Evolutionary conservation across 2,113 vertebrate genomes (phyloP).

Genomic region (Planiliza haematocheilus): DNA sequence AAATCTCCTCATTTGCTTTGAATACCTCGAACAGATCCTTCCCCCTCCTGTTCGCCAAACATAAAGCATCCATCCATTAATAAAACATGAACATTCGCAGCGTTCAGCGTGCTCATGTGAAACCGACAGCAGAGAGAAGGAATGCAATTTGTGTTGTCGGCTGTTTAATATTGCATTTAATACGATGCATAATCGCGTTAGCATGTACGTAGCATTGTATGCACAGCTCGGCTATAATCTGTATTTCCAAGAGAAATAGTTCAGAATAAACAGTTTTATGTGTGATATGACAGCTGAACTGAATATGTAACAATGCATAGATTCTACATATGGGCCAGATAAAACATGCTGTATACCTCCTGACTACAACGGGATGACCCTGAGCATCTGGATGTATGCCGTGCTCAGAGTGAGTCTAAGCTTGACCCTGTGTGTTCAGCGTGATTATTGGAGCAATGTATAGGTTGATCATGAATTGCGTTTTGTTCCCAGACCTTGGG

Average conservation of each 20-base stretch:
- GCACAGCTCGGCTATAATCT: constrained; percentile 2
- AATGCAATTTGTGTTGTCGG: constrained; percentile 21
- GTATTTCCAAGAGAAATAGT: neutral
- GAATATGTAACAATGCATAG: too few relatives aligned
- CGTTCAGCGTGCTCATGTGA: constrained; percentile 17
- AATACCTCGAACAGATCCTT: constrained; percentile 28
- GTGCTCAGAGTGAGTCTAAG: neutral
- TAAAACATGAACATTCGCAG: constrained; percentile 33
- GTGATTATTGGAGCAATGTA: neutral
- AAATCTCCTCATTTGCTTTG: constrained; percentile 43
- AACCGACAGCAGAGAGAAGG: neutral
- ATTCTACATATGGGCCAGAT: too few relatives aligned
- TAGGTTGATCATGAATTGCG: neutral
- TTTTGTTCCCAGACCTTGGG: constrained; percentile 2
- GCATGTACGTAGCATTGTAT: neutral
- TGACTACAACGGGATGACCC: neutral
- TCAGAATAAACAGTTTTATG: neutral
- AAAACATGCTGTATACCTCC: neutral
- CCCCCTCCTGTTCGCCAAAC: constrained; percentile 37
- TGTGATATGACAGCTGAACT: too few relatives aligned
- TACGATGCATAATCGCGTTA: neutral
- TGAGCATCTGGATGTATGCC: neutral
- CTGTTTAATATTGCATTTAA: constrained; percentile 42
- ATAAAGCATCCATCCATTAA: constrained; percentile 26
- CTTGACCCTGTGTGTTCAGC: neutral